Percentiles rank a stretch among this genome's conserved stretches.
These are phyloP conservation scores for Drosophila merina DNA, from an alignment of 2,888 invertebrate genomes.

Conservation along the genomic window DNA sequence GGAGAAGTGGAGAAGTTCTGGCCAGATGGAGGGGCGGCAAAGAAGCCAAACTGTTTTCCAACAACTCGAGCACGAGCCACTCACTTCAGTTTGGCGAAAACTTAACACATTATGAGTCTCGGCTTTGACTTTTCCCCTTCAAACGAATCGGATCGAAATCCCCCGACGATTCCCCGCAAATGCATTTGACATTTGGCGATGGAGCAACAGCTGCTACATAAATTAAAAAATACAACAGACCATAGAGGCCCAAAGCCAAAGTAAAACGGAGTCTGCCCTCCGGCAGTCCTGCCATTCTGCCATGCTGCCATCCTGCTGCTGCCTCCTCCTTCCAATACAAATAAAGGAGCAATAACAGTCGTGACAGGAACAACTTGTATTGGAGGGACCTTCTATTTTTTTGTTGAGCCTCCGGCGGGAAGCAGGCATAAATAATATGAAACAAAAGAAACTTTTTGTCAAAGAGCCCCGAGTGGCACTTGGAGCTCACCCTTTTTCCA, in stretches of 20 bases:
- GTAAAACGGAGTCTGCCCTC: slow-evolving; percentile 14
- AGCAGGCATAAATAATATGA: slow-evolving; percentile 67
- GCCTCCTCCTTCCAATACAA: slow-evolving; percentile 29
- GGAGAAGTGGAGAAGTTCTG: slow-evolving; percentile 69
- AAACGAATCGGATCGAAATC: slow-evolving; percentile 2
- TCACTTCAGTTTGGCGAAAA: slow-evolving; percentile 66
- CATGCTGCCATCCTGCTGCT: neutral
- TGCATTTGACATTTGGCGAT: slow-evolving; percentile 73
- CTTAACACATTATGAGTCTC: slow-evolving; percentile 76
- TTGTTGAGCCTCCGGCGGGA: slow-evolving; percentile 38
- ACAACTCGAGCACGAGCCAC: slow-evolving; percentile 67
- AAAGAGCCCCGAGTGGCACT: slow-evolving; percentile 70
- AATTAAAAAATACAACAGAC: slow-evolving; percentile 54
- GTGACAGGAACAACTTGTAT: slow-evolving; percentile 27
- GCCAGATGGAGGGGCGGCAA: slow-evolving; percentile 1
- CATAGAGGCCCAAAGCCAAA: slow-evolving; percentile 12
- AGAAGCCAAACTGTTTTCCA: slow-evolving; percentile 74
- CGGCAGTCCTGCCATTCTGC: neutral
- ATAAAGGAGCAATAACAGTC: slow-evolving; percentile 42
- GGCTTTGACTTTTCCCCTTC: slow-evolving; percentile 31
- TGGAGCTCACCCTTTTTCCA: slow-evolving; percentile 64
- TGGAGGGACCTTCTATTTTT: slow-evolving; percentile 15
- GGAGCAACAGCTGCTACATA: slow-evolving; percentile 67
- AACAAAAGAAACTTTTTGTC: slow-evolving; percentile 70
- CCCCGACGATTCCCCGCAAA: slow-evolving; percentile 53